These are phyloP conservation scores for Diadophis punctatus DNA, from an alignment of 2,113 vertebrate genomes.

Conservation along the genomic window DNA sequence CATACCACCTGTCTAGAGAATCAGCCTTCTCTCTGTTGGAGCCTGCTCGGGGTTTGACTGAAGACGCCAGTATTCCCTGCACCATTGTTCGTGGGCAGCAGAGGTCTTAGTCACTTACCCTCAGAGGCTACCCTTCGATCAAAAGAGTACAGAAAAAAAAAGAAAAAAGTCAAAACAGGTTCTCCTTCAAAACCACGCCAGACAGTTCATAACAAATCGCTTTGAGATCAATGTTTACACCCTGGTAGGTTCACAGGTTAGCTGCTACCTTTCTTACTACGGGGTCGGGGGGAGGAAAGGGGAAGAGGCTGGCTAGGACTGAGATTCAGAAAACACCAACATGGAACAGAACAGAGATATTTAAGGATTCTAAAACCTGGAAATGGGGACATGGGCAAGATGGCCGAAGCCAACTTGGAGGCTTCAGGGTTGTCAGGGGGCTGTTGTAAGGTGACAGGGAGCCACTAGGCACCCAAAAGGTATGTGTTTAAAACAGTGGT, in stretches of 20 bases:
- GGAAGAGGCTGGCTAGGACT: background rate
- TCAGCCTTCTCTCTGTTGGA: conserved; percentile 78
- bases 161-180: conserved; percentile 79
- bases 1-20: conserved; percentile 83
- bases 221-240: conserved; percentile 18
- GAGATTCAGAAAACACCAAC: background rate
- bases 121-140: conserved; percentile 87
- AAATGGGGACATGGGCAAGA: background rate
- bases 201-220: conserved; percentile 67
- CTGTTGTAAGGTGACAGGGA: background rate
- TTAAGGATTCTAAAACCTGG: background rate
- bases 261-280: background rate
- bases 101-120: conserved; percentile 89
- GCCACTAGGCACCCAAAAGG: background rate
- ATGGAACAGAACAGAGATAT: background rate
- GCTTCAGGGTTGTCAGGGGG: background rate
- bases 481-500: background rate
- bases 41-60: conserved; percentile 82
- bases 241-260: conserved; percentile 10
- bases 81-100: conserved; percentile 81
- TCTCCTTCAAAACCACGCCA: conserved; percentile 67
- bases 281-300: background rate
- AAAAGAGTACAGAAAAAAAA: conserved; percentile 85
- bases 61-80: conserved; percentile 83
- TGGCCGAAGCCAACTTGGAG: too few relatives aligned